A percentile compares a stretch with the other conserved stretches of the same genome.
Conservation (phyloP, 2,888 invertebrate genomes). For the Agrochola lota region DNA sequence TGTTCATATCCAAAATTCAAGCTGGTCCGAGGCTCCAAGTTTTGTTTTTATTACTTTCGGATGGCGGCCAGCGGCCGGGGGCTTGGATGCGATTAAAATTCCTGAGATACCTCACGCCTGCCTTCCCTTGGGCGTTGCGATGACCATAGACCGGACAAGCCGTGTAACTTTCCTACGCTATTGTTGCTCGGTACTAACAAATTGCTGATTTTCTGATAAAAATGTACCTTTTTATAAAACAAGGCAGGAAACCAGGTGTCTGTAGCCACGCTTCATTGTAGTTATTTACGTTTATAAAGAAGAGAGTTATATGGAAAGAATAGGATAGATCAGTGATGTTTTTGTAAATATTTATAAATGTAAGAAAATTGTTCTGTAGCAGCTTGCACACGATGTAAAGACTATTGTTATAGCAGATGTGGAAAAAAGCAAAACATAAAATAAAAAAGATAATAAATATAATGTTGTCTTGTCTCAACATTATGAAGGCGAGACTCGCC, state of each 20-base stretch:
- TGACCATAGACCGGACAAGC: conserved; percentile 77
- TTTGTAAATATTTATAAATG: conserved; percentile 10
- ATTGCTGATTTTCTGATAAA: conserved; percentile 73
- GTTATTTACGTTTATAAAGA: conserved; percentile 44
- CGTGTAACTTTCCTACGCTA: conserved; percentile 66
- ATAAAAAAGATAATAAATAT: conserved; percentile 9
- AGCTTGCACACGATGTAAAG: neutral
- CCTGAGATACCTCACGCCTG: conserved; percentile 88
- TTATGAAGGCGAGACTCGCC: conserved; percentile 59
- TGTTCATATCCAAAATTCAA: conserved; percentile 82
- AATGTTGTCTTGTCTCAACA: conserved; percentile 65
- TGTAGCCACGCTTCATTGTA: conserved; percentile 43
- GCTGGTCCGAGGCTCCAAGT: conserved; percentile 76
- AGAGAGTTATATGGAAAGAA: neutral
- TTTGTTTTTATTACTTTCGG: conserved; percentile 83
- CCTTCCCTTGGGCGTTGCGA: conserved; percentile 77
- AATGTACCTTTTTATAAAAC: conserved; percentile 66
- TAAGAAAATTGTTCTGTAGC: neutral
- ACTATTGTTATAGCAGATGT: conserved; percentile 22
- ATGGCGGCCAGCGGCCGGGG: conserved; percentile 78
- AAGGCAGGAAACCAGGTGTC: conserved; percentile 61
- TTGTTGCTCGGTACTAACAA: conserved; percentile 72
- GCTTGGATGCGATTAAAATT: conserved; percentile 90
- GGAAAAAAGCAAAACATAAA: neutral
- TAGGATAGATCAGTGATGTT: neutral